phyloP scores from a whole-genome alignment of 2,797 vertebrate genomes.

The Echeneis naucrates region DNA sequence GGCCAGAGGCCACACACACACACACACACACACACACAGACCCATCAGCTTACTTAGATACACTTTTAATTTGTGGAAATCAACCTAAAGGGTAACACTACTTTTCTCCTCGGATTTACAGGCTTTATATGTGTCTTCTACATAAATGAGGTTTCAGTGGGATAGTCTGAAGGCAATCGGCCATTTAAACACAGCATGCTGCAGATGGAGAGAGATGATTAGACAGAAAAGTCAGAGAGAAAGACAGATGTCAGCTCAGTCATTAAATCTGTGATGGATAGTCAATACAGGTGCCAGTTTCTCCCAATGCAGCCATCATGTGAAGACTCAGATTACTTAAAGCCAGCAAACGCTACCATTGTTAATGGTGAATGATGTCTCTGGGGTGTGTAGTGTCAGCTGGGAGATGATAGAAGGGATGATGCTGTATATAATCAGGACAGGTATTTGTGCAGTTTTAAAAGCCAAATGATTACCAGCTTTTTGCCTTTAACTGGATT shows the following conservation, averaged over 20 bases:
- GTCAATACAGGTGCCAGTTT: conserved; percentile 43
- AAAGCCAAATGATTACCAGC: not conserved
- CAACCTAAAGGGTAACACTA: not conserved
- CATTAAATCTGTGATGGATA: conserved; percentile 65
- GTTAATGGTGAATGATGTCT: too few relatives aligned
- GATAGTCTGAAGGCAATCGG: conserved; percentile 3
- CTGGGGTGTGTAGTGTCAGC: conserved; percentile 20
- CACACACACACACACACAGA: conserved; percentile 4
- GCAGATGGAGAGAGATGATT: conserved; percentile 50
- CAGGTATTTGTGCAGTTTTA: conserved; percentile 15
- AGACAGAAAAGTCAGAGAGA: conserved; percentile 11
- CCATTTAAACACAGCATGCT: conserved; percentile 53
- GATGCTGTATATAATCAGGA: not conserved
- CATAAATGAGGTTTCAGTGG: conserved; percentile 39
- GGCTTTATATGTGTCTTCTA: conserved; percentile 30
- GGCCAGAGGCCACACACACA: conserved; percentile 10
- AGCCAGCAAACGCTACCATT: conserved; percentile 32
- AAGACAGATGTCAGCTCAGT: conserved; percentile 32
- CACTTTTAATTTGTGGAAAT: not conserved
- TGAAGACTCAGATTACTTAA: conserved; percentile 22
- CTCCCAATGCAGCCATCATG: conserved; percentile 25
- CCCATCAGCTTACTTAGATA: conserved; percentile 16
- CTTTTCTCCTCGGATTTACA: conserved; percentile 12
- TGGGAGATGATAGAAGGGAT: not conserved
- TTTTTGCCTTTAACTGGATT: conserved; percentile 6